A percentile compares a stretch with the other conserved stretches of the same genome.
Conservation (phyloP, 2,888 invertebrate genomes). For the Scaeva pyrastri region DNA sequence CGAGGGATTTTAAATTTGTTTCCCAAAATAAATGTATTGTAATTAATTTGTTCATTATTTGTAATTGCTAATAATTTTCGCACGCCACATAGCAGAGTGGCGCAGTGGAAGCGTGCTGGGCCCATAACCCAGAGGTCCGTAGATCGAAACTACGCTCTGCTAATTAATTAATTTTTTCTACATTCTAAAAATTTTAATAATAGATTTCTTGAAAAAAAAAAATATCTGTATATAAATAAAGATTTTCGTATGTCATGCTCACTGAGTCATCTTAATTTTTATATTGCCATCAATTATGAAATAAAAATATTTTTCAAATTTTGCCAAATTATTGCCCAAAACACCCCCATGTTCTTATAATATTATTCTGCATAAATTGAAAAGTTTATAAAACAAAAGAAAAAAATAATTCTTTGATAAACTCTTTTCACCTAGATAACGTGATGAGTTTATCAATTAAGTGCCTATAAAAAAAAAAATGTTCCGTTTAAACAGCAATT, state of each 20-base stretch:
- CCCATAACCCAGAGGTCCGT: conserved; percentile 88
- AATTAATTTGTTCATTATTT: too few relatives aligned
- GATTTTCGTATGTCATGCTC: too few relatives aligned
- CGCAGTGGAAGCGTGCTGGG: conserved; percentile 93
- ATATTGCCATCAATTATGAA: too few relatives aligned
- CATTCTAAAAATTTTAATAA: too few relatives aligned
- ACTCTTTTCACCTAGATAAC: conserved; percentile 32
- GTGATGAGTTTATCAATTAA: conserved; percentile 23
- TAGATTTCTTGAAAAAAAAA: too few relatives aligned
- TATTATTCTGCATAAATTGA: background rate
- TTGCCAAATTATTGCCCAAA: background rate
- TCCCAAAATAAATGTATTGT: background rate
- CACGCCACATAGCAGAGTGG: conserved; percentile 87
- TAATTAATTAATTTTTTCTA: conserved; percentile 71
- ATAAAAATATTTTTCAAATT: background rate
- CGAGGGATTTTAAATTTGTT: too few relatives aligned
- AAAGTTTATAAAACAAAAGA: background rate
- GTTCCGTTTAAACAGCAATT: background rate
- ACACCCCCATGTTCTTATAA: background rate
- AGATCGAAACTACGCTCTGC: conserved; percentile 85
- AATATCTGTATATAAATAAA: too few relatives aligned
- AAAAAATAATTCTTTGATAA: background rate
- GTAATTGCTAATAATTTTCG: background rate
- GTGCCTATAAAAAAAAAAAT: background rate
- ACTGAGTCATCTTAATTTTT: too few relatives aligned